phyloP scores from a whole-genome alignment of 2,888 invertebrate species.

The Gnatocerus cornutus region DNA sequence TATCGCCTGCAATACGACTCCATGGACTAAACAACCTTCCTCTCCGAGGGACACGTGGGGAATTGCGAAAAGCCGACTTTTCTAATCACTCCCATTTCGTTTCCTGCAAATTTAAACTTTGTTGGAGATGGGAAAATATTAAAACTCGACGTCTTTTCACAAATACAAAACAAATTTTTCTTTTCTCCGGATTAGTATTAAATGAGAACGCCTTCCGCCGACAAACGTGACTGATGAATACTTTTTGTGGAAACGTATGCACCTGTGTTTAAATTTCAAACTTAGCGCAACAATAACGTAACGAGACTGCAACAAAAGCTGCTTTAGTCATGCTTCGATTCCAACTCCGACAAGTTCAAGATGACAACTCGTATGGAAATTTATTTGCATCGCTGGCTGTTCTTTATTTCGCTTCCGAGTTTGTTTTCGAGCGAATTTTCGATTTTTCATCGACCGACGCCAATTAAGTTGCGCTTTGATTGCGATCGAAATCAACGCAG shows the following conservation, averaged over 20 bases:
- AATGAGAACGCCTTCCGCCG: conserved; percentile 7
- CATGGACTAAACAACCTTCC: conserved; percentile 14
- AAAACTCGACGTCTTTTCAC: conserved; percentile 12
- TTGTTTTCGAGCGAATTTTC: conserved; percentile 29
- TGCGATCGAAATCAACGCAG: conserved; percentile 28
- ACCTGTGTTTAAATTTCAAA: conserved; percentile 29
- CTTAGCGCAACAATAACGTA: conserved; percentile 20
- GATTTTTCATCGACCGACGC: conserved; percentile 14
- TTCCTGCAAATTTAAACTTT: conserved; percentile 1
- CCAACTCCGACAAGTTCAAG: conserved; percentile 36
- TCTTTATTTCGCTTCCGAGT: conserved; percentile 41
- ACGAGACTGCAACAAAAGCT: conserved; percentile 5
- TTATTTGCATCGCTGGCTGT: conserved; percentile 43
- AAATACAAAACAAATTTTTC: conserved; percentile 4
- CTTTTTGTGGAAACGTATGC: conserved; percentile 20
- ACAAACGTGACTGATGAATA: conserved; percentile 27
- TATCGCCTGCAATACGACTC: conserved; percentile 25
- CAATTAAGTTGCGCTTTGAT: background rate
- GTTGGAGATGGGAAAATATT: conserved; percentile 12
- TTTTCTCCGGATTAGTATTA: conserved; percentile 19
- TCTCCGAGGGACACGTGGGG: conserved; percentile 13
- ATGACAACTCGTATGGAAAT: conserved; percentile 48
- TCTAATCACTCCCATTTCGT: background rate
- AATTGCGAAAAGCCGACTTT: conserved; percentile 20
- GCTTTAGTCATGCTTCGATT: conserved; percentile 40